Conservation (phyloP, 2,888 invertebrate genomes). For the Agapetus fuscipes region DNA sequence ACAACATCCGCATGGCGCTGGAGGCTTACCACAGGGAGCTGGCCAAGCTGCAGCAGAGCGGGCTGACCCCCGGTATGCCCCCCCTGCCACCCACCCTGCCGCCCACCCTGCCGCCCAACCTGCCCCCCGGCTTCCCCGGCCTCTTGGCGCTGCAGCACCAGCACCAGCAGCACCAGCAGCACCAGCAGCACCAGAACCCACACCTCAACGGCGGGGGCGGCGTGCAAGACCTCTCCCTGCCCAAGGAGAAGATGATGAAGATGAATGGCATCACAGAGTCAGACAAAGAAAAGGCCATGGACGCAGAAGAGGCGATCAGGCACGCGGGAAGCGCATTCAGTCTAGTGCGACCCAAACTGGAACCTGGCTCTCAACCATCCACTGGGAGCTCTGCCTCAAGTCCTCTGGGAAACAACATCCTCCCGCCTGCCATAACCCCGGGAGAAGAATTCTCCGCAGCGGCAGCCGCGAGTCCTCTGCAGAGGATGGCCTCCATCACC, state of each 20-base stretch:
- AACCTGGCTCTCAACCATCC: constrained; percentile 60
- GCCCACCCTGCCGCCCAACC: constrained; percentile 22
- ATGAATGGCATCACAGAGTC: constrained; percentile 57
- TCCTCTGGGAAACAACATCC: constrained; percentile 74
- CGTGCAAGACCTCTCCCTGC: constrained; percentile 78
- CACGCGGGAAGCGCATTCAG: constrained; percentile 81
- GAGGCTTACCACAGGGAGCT: constrained; percentile 92
- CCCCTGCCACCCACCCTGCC: constrained; percentile 42
- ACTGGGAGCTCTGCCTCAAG: constrained; percentile 75
- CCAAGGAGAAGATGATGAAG: constrained; percentile 62
- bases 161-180: too few species aligned
- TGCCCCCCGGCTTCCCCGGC: constrained; percentile 49
- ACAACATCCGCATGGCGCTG: constrained; percentile 81
- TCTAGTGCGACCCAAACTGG: constrained; percentile 75
- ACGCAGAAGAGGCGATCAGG: constrained; percentile 59
- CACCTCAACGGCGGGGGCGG: constrained; percentile 46
- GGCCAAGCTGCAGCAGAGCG: constrained; percentile 65
- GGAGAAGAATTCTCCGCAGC: constrained; percentile 70
- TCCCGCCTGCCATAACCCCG: constrained; percentile 75
- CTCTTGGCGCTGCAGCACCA: constrained; percentile 64
- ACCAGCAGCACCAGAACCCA: constrained; percentile 52
- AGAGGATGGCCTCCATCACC: constrained; percentile 96
- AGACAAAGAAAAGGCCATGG: constrained; percentile 53
- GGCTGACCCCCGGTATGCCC: constrained; percentile 39
- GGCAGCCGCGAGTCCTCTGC: constrained; percentile 86